phyloP scores from a whole-genome alignment of 2,797 vertebrate species.

The Carapus acus region DNA sequence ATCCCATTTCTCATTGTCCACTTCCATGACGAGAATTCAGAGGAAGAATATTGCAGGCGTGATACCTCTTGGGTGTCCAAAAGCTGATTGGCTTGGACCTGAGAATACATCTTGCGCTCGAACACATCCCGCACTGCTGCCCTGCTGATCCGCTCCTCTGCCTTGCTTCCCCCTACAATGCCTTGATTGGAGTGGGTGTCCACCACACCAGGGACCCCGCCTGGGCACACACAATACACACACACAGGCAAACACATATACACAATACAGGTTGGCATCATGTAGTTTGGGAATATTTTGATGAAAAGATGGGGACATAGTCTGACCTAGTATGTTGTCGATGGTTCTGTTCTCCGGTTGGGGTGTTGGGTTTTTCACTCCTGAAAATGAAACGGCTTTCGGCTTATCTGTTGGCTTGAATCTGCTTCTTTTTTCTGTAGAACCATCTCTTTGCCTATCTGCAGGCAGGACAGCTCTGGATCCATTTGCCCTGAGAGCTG shows the following conservation, averaged over 20 bases:
- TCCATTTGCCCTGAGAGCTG: constrained; percentile 11
- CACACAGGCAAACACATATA: no score
- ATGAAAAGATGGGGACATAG: background rate
- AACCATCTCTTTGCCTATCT: background rate
- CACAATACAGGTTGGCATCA: background rate
- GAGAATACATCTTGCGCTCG: constrained; percentile 83
- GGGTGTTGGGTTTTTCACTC: constrained; percentile 20
- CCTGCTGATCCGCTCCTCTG: constrained; percentile 85
- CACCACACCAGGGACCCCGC: constrained; percentile 79
- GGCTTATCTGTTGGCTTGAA: background rate
- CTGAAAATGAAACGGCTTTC: constrained; percentile 39
- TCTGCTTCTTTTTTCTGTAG: background rate
- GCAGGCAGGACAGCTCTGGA: background rate
- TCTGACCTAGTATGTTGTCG: constrained; percentile 61
- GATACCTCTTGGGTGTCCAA: constrained; percentile 75
- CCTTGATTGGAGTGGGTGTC: constrained; percentile 93
- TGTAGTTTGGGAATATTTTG: background rate
- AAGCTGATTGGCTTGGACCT: constrained; percentile 86
- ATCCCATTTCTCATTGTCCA: no score
- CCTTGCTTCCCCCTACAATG: constrained; percentile 90
- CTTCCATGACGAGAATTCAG: no score
- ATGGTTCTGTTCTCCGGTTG: constrained; percentile 42
- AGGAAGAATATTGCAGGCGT: background rate
- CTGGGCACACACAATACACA: constrained; percentile 69
- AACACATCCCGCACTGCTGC: constrained; percentile 87